A percentile compares a stretch with the other conserved stretches of the same genome.
phyloP scores from a whole-genome alignment of 2,888 invertebrate species.

The Cancer borealis region DNA sequence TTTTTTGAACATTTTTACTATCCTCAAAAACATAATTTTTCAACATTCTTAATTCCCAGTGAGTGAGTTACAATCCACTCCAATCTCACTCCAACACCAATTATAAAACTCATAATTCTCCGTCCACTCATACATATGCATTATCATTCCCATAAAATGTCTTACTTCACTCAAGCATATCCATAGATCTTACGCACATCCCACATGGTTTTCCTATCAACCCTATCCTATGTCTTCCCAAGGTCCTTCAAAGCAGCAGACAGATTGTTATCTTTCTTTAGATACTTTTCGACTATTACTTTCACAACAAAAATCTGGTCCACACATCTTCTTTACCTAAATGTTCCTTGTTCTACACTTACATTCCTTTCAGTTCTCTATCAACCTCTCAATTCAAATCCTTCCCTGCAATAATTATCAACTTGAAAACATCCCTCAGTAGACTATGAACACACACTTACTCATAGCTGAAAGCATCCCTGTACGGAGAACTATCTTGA shows the following conservation, averaged over 20 bases:
- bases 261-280: too few species aligned
- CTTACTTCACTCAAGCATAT: background rate
- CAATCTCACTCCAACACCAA: background rate
- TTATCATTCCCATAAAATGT: background rate
- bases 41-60: too few species aligned
- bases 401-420: background rate
- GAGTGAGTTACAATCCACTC: too few species aligned
- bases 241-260: too few species aligned
- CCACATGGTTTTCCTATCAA: background rate
- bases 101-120: background rate
- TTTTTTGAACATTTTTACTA: background rate
- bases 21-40: too few species aligned
- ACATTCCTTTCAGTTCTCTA: too few species aligned
- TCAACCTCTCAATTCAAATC: background rate
- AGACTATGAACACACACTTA: background rate
- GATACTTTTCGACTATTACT: too few species aligned
- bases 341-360: too few species aligned
- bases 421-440: background rate
- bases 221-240: too few species aligned
- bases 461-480: slow-evolving; percentile 55
- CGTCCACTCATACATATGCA: too few species aligned
- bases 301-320: too few species aligned
- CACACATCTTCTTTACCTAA: too few species aligned
- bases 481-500: slow-evolving; percentile 47
- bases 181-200: background rate